Conservation (phyloP, 1,140 invertebrate genomes). For the Heliconius congener region DNA sequence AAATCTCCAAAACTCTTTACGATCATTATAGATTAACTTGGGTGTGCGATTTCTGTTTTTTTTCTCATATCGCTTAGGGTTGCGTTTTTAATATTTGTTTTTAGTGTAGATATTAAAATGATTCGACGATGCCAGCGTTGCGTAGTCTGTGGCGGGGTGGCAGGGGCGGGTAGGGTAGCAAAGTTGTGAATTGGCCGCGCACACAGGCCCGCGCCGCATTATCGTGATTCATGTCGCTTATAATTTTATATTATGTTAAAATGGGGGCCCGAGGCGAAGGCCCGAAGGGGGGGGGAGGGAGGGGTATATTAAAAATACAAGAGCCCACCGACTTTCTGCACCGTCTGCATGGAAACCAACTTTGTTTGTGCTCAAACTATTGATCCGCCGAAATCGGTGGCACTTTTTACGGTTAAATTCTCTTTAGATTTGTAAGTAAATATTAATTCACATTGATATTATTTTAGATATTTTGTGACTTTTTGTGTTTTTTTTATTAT, state of each 20-base stretch:
- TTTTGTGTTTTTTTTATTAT: too few relatives aligned
- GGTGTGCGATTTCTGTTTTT: too few relatives aligned
- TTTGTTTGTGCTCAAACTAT: constrained; percentile 76
- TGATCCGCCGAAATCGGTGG: constrained; percentile 59
- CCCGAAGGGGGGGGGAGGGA: constrained; percentile 37
- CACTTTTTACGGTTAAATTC: constrained; percentile 46
- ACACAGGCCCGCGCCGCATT: constrained; percentile 69
- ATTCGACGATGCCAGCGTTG: constrained; percentile 5
- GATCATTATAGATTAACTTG: too few relatives aligned
- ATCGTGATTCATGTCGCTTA: constrained; percentile 80
- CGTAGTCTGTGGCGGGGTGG: constrained; percentile 48
- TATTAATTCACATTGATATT: neutral
- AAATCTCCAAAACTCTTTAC: too few relatives aligned
- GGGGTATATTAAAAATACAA: constrained; percentile 78
- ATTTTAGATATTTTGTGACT: neutral
- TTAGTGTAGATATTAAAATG: neutral
- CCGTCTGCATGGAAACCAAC: constrained; percentile 73
- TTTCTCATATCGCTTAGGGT: neutral
- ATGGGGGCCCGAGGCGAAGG: constrained; percentile 47
- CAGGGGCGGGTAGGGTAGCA: constrained; percentile 52
- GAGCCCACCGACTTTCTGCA: constrained; percentile 68
- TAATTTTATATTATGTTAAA: constrained; percentile 82
- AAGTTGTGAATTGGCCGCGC: constrained; percentile 78
- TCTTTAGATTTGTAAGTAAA: constrained; percentile 36
- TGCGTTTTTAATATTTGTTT: neutral